Percentiles rank a stretch among this genome's conserved stretches.
These are phyloP conservation scores for Drusus annulatus DNA, from an alignment of 1,140 invertebrate genomes.

Conservation along the genomic window DNA sequence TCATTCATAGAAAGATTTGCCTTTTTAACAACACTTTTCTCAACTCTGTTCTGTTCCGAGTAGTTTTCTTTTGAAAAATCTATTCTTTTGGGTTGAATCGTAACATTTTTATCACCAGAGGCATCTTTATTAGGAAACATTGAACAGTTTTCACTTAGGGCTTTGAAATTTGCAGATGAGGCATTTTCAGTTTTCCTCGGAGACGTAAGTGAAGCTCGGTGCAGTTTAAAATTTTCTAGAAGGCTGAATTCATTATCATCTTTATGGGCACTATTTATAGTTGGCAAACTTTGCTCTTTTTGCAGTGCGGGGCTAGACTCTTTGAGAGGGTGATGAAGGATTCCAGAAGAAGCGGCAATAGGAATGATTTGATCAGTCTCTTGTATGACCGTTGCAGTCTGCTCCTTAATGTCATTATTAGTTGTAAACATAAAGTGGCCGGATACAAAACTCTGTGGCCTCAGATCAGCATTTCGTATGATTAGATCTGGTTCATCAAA, in stretches of 20 bases:
- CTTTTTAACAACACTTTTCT: slow-evolving; percentile 58
- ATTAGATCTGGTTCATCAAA: slow-evolving; percentile 76
- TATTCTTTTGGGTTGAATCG: slow-evolving; percentile 68
- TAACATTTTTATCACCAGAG: slow-evolving; percentile 63
- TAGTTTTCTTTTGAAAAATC: slow-evolving; percentile 66
- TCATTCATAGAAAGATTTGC: slow-evolving; percentile 65
- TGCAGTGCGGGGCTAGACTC: slow-evolving; percentile 25
- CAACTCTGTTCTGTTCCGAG: slow-evolving; percentile 59
- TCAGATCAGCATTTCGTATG: slow-evolving; percentile 67
- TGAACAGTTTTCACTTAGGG: slow-evolving; percentile 65
- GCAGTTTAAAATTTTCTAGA: slow-evolving; percentile 63
- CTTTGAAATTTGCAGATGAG: slow-evolving; percentile 59
- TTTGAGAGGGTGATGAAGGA: slow-evolving; percentile 25
- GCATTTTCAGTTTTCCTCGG: slow-evolving; percentile 61
- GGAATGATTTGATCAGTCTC: slow-evolving; percentile 40
- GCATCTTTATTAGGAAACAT: slow-evolving; percentile 69
- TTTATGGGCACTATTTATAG: slow-evolving; percentile 23
- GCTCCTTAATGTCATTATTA: slow-evolving; percentile 49
- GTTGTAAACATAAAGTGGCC: slow-evolving; percentile 46
- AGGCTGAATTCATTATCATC: slow-evolving; percentile 52
- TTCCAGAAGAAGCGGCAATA: slow-evolving; percentile 5
- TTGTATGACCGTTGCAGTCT: slow-evolving; percentile 43
- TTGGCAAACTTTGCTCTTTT: slow-evolving; percentile 40
- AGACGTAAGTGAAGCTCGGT: slow-evolving; percentile 68
- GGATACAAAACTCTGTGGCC: slow-evolving; percentile 60